These are phyloP conservation scores for Leptinotarsa rubiginosa DNA, from an alignment of 2,888 invertebrate species.

Conservation along the genomic window DNA sequence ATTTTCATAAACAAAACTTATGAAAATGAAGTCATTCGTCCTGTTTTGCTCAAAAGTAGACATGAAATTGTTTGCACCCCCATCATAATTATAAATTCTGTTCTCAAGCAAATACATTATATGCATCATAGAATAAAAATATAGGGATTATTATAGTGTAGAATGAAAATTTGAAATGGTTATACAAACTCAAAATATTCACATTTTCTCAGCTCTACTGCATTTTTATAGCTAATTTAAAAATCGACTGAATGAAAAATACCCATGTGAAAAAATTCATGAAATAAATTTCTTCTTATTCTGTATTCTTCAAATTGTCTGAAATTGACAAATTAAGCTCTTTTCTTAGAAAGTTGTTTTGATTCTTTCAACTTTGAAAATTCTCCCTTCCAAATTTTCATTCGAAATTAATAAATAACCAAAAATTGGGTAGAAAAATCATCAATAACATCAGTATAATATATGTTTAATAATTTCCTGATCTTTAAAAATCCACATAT, in stretches of 20 bases:
- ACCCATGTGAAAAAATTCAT: too few relatives aligned
- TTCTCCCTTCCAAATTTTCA: conserved; percentile 32
- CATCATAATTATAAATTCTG: conserved; percentile 34
- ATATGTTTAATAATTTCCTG: background rate
- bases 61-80: conserved; percentile 12
- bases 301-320: background rate
- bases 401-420: conserved; percentile 29
- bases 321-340: too few relatives aligned
- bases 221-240: background rate
- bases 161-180: conserved; percentile 23
- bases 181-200: background rate
- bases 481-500: conserved; percentile 1
- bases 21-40: too few relatives aligned
- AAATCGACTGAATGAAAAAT: background rate
- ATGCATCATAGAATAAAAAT: conserved; percentile 11
- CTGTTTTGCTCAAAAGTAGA: background rate
- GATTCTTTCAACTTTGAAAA: background rate
- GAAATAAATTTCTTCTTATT: too few relatives aligned
- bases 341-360: background rate
- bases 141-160: conserved; percentile 1
- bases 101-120: conserved; percentile 27
- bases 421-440: conserved; percentile 31
- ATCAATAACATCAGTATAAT: conserved; percentile 8
- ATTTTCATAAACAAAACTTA: too few relatives aligned
- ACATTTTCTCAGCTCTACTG: background rate